These are phyloP conservation scores for Drosophila parabipectinata DNA, from an alignment of 1,140 invertebrate genomes.

Conservation along the genomic window DNA sequence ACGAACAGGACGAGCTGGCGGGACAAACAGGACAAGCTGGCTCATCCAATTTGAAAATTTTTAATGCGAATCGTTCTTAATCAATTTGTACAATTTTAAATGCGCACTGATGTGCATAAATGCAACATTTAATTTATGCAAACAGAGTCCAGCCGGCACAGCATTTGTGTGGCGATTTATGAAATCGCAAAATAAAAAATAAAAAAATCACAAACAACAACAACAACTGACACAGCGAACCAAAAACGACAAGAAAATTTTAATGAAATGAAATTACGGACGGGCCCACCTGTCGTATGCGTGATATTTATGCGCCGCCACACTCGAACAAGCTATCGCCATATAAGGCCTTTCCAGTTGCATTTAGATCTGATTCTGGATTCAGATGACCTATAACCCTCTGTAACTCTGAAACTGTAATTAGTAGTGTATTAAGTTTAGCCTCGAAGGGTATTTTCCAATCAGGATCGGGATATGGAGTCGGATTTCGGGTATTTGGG, in stretches of 20 bases:
- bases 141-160: slow-evolving; percentile 34
- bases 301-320: slow-evolving; percentile 20
- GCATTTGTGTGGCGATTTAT: slow-evolving; percentile 51
- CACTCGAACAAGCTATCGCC: background rate
- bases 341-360: no score
- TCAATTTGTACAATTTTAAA: slow-evolving; percentile 75
- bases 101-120: slow-evolving; percentile 71
- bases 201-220: background rate
- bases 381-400: background rate
- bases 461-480: background rate
- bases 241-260: slow-evolving; percentile 30
- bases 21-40: slow-evolving; percentile 5
- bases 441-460: slow-evolving; percentile 18
- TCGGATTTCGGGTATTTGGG: no score
- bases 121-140: slow-evolving; percentile 74
- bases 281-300: slow-evolving; percentile 33
- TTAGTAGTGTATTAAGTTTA: slow-evolving; percentile 13
- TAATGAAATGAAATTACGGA: slow-evolving; percentile 19
- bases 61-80: slow-evolving; percentile 63
- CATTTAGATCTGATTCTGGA: no score
- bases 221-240: background rate
- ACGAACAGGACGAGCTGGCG: background rate
- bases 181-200: slow-evolving; percentile 12
- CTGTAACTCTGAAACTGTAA: no score
- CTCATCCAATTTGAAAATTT: slow-evolving; percentile 60